Evolutionary conservation across 2,888 invertebrate genomes (phyloP).

Genomic region (Eustalomyia histrio): DNA sequence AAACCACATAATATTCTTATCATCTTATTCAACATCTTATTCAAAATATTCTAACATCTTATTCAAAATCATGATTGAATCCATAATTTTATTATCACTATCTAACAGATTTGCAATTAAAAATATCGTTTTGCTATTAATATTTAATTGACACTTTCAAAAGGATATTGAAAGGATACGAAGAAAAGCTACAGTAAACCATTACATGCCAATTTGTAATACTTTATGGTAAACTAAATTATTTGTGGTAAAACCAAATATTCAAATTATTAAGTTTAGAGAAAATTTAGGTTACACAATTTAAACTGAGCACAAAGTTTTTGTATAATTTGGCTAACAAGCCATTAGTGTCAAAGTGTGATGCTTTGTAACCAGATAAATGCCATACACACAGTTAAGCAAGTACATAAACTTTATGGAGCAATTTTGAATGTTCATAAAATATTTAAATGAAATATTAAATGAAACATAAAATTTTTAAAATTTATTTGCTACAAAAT

Average conservation of each 20-base stretch:
- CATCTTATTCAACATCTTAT: too few relatives aligned
- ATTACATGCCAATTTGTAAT: background rate
- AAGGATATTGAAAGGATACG: background rate
- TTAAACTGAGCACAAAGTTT: background rate
- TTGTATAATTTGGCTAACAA: background rate
- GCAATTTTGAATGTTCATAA: too few relatives aligned
- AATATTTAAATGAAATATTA: too few relatives aligned
- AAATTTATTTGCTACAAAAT: too few relatives aligned
- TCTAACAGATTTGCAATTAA: background rate
- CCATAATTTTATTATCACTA: background rate
- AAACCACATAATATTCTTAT: too few relatives aligned
- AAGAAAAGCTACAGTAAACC: background rate
- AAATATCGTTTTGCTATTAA: background rate
- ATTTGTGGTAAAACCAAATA: background rate
- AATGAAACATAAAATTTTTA: too few relatives aligned
- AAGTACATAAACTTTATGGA: too few relatives aligned
- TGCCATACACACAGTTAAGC: too few relatives aligned
- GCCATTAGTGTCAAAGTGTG: background rate
- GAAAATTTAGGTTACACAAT: background rate
- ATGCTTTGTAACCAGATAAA: background rate
- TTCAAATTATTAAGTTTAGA: background rate
- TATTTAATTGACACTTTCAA: slow-evolving; percentile 22
- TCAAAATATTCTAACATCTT: too few relatives aligned
- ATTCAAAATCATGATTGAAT: too few relatives aligned
- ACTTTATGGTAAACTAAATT: background rate